phyloP scores from a whole-genome alignment of 2,113 vertebrate genomes.

The Pan paniscus region DNA sequence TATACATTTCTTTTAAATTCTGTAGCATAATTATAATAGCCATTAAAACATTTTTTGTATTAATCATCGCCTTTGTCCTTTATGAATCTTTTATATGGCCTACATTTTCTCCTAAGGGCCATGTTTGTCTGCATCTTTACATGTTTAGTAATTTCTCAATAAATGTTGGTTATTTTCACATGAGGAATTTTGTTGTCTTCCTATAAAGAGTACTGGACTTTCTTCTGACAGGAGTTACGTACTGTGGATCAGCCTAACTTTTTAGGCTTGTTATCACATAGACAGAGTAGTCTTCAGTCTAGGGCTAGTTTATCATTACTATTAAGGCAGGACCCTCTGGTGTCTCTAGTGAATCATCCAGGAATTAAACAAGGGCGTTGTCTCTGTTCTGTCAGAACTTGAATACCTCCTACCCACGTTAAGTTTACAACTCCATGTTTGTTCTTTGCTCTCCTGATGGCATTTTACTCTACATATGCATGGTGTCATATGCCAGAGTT shows the following conservation, averaged over 20 bases:
- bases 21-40: not conserved
- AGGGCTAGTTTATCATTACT: not conserved
- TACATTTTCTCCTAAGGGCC: not conserved
- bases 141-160: not conserved
- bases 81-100: not conserved
- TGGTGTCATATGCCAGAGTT: not conserved
- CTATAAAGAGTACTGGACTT: not conserved
- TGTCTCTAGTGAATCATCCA: not conserved
- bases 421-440: not conserved
- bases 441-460: not conserved
- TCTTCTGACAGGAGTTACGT: not conserved
- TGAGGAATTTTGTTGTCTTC: not conserved
- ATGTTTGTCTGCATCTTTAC: not conserved
- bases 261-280: not conserved
- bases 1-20: not conserved
- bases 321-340: not conserved
- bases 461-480: not conserved
- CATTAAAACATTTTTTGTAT: not conserved
- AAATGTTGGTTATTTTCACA: not conserved
- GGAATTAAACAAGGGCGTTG: not conserved
- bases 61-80: not conserved
- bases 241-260: not conserved
- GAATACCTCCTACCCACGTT: not conserved
- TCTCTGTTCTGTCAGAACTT: not conserved
- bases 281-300: not conserved